These are phyloP conservation scores for Aleiodes testaceus DNA, from an alignment of 2,888 invertebrate genomes.

Conservation along the genomic window DNA sequence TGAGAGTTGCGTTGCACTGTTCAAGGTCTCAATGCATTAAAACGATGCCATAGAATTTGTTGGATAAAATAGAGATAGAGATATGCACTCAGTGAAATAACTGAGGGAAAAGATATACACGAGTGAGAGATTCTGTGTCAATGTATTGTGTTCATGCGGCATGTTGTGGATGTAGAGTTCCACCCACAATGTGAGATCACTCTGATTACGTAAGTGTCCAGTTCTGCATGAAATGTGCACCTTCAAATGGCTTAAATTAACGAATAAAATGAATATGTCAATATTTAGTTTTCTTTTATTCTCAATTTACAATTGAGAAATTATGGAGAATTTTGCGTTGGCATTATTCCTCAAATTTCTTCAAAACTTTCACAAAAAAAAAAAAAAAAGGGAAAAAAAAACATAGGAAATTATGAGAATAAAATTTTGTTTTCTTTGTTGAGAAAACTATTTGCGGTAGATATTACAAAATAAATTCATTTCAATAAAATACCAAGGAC, in stretches of 20 bases:
- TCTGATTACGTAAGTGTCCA: constrained; percentile 69
- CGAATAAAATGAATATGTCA: neutral
- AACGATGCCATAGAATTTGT: neutral
- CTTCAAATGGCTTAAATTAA: neutral
- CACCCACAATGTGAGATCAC: constrained; percentile 71
- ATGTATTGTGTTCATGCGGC: no score
- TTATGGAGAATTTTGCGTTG: no score
- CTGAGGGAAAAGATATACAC: neutral
- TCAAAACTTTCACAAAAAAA: neutral
- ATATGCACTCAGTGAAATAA: no score
- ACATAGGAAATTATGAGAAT: neutral
- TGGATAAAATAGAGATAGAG: constrained; percentile 10
- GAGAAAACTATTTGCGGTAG: no score
- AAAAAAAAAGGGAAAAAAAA: neutral
- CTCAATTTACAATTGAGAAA: no score
- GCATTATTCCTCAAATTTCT: no score
- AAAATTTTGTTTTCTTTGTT: neutral
- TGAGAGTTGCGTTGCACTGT: constrained; percentile 1
- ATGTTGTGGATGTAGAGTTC: constrained; percentile 51
- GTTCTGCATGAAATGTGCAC: constrained; percentile 43
- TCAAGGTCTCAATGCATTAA: constrained; percentile 15
- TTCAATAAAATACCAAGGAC: constrained; percentile 22
- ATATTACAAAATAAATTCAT: no score
- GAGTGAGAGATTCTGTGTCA: neutral
- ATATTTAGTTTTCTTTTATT: no score